Percentiles rank a stretch among this genome's conserved stretches.
Conservation (phyloP, 2,113 vertebrate species). For the Mobula birostris region DNA sequence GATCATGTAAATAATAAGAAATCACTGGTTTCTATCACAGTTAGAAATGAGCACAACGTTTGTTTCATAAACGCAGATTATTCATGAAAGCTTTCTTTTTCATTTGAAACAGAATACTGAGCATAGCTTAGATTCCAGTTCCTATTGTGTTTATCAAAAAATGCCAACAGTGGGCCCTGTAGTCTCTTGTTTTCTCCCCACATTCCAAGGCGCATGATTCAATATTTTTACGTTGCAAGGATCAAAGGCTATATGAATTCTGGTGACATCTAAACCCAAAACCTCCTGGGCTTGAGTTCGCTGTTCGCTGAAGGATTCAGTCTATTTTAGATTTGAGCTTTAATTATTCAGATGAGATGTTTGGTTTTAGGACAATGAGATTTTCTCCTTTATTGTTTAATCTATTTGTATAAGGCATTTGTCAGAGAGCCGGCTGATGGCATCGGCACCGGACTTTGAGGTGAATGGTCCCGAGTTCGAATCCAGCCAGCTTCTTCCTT, state of each 20-base stretch:
- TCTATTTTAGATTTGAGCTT: background rate
- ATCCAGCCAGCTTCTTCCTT: too few relatives aligned
- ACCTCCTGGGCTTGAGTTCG: background rate
- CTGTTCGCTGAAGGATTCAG: background rate
- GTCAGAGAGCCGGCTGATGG: too few relatives aligned
- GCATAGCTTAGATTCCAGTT: background rate
- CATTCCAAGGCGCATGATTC: background rate
- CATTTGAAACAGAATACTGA: background rate
- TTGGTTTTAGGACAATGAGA: background rate
- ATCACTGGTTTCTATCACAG: background rate
- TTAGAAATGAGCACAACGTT: background rate
- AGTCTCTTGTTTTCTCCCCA: background rate
- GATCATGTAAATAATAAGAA: background rate
- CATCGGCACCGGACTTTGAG: too few relatives aligned
- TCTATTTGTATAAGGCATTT: background rate
- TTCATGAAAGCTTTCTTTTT: background rate
- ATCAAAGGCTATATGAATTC: background rate
- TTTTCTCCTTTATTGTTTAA: background rate
- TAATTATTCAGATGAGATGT: background rate
- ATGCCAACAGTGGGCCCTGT: background rate
- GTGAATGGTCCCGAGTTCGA: too few relatives aligned
- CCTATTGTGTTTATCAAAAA: background rate
- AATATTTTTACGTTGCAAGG: background rate
- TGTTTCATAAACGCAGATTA: background rate
- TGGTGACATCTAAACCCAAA: background rate